Percentiles rank a stretch among this genome's conserved stretches.
phyloP scores from a whole-genome alignment of 2,888 invertebrate genomes.

The Meandrusa payeni region DNA sequence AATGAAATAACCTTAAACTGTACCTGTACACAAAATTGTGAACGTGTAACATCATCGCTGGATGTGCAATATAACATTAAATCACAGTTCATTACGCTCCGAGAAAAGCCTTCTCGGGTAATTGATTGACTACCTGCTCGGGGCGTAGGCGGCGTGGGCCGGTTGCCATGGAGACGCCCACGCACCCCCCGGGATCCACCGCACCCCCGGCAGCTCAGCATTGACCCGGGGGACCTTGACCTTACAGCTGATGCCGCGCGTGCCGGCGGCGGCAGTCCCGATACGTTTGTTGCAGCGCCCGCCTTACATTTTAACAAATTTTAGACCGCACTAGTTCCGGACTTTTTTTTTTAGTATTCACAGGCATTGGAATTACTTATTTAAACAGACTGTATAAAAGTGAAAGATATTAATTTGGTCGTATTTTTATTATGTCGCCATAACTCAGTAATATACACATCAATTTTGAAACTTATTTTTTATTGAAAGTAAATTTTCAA shows the following conservation, averaged over 20 bases:
- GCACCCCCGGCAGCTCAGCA: conserved; percentile 41
- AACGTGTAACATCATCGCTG: conserved; percentile 13
- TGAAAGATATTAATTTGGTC: too few relatives aligned
- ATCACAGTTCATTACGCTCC: conserved; percentile 37
- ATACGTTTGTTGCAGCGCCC: conserved; percentile 22
- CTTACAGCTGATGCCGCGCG: conserved; percentile 62
- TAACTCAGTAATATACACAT: too few relatives aligned
- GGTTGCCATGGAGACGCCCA: conserved; percentile 71
- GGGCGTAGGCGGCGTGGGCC: conserved; percentile 63
- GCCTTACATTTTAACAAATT: conserved; percentile 44
- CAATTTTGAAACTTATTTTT: too few relatives aligned
- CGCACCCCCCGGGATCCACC: conserved; percentile 39
- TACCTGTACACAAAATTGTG: conserved; percentile 23
- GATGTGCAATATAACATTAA: conserved; percentile 37
- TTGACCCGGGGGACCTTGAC: conserved; percentile 76
- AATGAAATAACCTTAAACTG: too few relatives aligned
- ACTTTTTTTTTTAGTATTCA: conserved; percentile 24
- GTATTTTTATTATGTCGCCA: too few relatives aligned
- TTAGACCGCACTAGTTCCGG: conserved; percentile 68
- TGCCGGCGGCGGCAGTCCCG: conserved; percentile 37
- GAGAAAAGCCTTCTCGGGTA: conserved; percentile 54
- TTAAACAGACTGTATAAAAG: too few relatives aligned
- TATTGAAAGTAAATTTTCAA: too few relatives aligned
- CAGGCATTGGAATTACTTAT: too few relatives aligned
- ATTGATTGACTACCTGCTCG: conserved; percentile 71